Conservation (phyloP, 2,888 invertebrate genomes). For the Stenolophus ochropezus region DNA sequence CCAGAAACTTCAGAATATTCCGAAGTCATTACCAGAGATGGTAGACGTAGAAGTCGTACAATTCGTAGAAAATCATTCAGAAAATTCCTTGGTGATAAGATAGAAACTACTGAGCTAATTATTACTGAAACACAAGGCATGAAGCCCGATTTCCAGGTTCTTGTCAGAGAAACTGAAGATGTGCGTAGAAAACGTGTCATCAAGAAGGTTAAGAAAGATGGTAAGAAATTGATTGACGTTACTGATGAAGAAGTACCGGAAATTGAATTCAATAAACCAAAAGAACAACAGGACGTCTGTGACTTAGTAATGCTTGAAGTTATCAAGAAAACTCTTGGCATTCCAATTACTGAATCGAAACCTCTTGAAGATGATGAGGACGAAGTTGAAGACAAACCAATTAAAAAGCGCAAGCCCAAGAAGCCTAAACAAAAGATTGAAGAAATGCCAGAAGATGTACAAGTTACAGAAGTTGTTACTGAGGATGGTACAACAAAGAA, state of each 20-base stretch:
- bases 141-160: conserved; percentile 70
- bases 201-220: conserved; percentile 62
- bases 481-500: conserved; percentile 66
- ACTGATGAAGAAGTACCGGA: conserved; percentile 69
- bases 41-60: conserved; percentile 67
- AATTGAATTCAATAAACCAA: conserved; percentile 24
- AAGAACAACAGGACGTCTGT: conserved; percentile 49
- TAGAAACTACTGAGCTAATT: conserved; percentile 70
- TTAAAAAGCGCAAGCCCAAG: conserved; percentile 63
- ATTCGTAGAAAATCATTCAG: conserved; percentile 69
- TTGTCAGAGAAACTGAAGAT: conserved; percentile 64
- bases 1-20: conserved; percentile 66
- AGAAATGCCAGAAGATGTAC: conserved; percentile 71
- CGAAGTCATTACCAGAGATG: conserved; percentile 66
- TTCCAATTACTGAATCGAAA: conserved; percentile 57
- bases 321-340: conserved; percentile 46
- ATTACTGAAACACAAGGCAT: conserved; percentile 65
- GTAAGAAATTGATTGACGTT: conserved; percentile 65
- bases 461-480: conserved; percentile 68
- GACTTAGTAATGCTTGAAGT: conserved; percentile 53
- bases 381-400: conserved; percentile 65
- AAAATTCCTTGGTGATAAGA: conserved; percentile 67
- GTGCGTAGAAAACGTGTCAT: conserved; percentile 55
- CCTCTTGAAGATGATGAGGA: conserved; percentile 65
- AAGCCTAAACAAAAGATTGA: conserved; percentile 67